Evolutionary conservation across 2,797 vertebrate species (phyloP), one percentile per base, ranked within the genome.

Genomic region (Mus caroli): DNA sequence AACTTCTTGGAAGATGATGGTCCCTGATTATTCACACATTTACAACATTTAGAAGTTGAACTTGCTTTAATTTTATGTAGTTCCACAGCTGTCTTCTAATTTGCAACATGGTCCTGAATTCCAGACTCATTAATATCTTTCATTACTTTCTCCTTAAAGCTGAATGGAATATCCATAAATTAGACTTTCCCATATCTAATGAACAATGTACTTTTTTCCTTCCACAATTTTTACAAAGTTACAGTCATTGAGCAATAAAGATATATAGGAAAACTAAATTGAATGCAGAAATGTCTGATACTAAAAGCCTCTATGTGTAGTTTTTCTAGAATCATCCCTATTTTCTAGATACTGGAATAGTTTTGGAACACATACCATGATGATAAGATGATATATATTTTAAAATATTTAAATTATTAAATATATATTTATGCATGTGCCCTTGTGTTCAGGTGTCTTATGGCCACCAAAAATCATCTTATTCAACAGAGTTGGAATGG

Each of bases 131-230:
- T 97, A 97, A 79, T 93, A 85, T 82, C 58, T 98, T 96, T 97
- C 95, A 96, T 77, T 88, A 43, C 0, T 96, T 98, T 97, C 94
- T 88, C 43, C 96, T 95, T 96, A 76, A 77, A 96, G 91, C 31
- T 94, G 90, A 93, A 94, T 96, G 92, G 96, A 96, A 40, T 97
- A 79, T 98, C 91, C 91, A 96, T 96, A 97, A 97, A 97, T 96
- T 96, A 97, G 88, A 97, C 97, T 89, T 88, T 96, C 26, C 40
- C 46, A 58, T 14, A 76, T 50, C 40, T 85, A 34, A 46, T 73
- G 43, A 37, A 15, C 73, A 46, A 90, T 97, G 93, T 78, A 62
- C 28, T 95, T 34, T 46, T 13, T 28, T 97, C 93, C 79, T 95
- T 88, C 96, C 92, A 96, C 96, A 73, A 40, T 76, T 96, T 94